These are phyloP conservation scores for Miopithecus talapoin DNA, from an alignment of 2,797 vertebrate genomes.

Conservation along the genomic window DNA sequence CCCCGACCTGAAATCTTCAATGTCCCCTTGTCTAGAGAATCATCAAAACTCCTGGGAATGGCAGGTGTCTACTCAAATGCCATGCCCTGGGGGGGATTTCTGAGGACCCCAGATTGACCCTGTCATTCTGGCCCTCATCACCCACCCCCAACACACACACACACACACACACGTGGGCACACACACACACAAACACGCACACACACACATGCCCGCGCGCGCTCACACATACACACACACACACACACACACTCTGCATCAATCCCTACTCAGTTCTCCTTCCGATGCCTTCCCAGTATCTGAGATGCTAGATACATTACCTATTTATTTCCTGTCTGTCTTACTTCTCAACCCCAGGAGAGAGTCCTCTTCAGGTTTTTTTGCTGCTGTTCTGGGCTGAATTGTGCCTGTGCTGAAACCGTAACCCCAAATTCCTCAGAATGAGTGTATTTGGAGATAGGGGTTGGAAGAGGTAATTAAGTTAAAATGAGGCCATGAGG, in stretches of 20 bases:
- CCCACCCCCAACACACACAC: background rate
- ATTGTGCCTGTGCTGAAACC: too few species aligned
- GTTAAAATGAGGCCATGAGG: background rate
- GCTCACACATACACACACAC: too few species aligned
- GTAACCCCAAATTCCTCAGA: rapidly evolving
- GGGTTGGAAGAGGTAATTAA: background rate
- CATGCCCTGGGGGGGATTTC: background rate
- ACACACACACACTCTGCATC: background rate
- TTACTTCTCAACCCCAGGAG: background rate
- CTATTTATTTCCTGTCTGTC: background rate
- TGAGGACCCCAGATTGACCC: background rate
- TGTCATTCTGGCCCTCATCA: background rate
- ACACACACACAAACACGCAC: too few species aligned
- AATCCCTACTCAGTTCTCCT: rapidly evolving
- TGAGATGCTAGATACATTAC: background rate
- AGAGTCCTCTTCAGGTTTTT: too few species aligned
- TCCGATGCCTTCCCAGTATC: rapidly evolving
- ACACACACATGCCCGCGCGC: background rate
- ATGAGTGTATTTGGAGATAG: background rate
- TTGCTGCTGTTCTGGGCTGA: too few species aligned
- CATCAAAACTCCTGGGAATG: background rate
- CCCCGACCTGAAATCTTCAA: background rate
- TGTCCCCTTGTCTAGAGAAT: background rate
- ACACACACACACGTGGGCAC: rapidly evolving
- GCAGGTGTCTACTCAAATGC: background rate